Evolutionary conservation across 2,797 vertebrate species (phyloP), one percentile per base, ranked within the genome.

Genomic region (Acomys russatus): DNA sequence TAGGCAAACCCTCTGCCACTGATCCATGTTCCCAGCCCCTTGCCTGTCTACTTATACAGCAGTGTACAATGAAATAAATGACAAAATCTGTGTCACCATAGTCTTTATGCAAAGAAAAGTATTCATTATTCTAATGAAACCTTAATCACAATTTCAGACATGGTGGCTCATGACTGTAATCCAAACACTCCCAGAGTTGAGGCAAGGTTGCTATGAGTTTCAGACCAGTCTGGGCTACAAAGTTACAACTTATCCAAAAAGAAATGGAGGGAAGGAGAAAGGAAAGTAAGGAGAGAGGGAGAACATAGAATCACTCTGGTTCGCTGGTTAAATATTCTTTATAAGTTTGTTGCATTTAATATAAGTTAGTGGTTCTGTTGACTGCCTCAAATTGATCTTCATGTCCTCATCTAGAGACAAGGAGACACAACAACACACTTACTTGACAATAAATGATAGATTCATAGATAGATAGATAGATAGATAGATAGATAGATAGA

Each of bases 251-350:
- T 59, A 35, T 10, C 12, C n/a, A 25, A 63, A 76, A 22, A 54
- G 17, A 88, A 25, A 74, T 18, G 51, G n/a, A 59, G 7, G 25
- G 35, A 22, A 3, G 35, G 4, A 22, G 1, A 12, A 15, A 63
- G 4, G 38, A 5, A 77, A 18, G 12, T 12, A n/a, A 22, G 59
- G 3, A 9, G 28, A 5, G 18, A 35, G 12, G 20, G 12, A 11
- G 44, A 15, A 25, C 17, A 17, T 10, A 33, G 18, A 44, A 15
- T 17, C 35, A 80, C 18, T 54, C 18, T 78, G 59, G 93, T 54
- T 95, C 87, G 85, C 18, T 78, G 73, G 80, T 91, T 85, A 95
- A 92, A 76, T 85, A 61, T 78, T 71, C 59, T 70, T 92, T 84
- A 2, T 30, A 95, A 79, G n/a, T 93, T 63, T 44, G 6, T 59